Conservation (phyloP, 2,888 invertebrate species). For the Brachyptera putata region DNA sequence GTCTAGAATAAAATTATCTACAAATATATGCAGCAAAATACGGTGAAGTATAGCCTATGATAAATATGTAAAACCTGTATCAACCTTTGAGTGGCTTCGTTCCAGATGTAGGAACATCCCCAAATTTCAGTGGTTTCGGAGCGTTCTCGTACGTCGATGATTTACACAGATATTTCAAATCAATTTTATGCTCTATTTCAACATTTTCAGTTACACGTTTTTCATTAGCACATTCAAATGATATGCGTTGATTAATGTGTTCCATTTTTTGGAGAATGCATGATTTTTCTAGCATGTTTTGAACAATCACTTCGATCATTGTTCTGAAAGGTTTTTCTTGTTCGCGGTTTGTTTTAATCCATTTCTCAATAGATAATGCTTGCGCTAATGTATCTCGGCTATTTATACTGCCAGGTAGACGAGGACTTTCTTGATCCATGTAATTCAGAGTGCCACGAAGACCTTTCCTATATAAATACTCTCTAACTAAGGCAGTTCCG, state of each 20-base stretch:
- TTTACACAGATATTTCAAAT: slow-evolving; percentile 1
- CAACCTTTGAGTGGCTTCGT: neutral
- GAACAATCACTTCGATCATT: slow-evolving; percentile 41
- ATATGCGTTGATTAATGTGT: neutral
- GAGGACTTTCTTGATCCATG: slow-evolving; percentile 22
- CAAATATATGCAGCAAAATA: no score
- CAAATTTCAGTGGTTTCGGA: slow-evolving; percentile 4
- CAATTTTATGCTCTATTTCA: slow-evolving; percentile 1
- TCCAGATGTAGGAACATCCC: neutral
- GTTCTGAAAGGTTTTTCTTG: slow-evolving; percentile 38
- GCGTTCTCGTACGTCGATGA: neutral
- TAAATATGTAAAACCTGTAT: no score
- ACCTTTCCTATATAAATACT: slow-evolving; percentile 28
- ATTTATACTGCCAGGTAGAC: slow-evolving; percentile 17
- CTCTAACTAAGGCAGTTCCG: slow-evolving; percentile 26
- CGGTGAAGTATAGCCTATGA: no score
- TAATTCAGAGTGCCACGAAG: slow-evolving; percentile 19
- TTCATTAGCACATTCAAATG: neutral
- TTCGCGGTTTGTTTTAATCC: slow-evolving; percentile 35
- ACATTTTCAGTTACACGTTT: neutral
- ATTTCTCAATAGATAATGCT: slow-evolving; percentile 23
- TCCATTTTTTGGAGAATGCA: neutral
- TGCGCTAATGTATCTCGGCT: slow-evolving; percentile 21
- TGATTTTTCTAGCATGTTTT: slow-evolving; percentile 35
- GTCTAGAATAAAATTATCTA: no score